Evolutionary conservation across 2,888 invertebrate genomes (phyloP).

Genomic region (Cynaeus angustus): DNA sequence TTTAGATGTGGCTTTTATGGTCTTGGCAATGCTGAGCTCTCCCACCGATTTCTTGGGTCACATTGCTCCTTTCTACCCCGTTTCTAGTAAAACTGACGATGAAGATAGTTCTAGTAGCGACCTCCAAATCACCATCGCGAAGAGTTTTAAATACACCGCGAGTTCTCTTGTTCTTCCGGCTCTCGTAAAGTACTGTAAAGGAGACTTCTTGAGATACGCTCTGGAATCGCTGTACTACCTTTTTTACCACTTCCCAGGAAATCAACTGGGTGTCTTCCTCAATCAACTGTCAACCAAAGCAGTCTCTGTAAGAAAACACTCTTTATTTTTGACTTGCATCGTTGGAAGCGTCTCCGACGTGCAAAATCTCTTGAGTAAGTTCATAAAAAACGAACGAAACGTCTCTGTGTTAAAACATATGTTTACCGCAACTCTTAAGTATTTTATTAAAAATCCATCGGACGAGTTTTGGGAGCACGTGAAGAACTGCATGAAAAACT

Average conservation of each 20-base stretch:
- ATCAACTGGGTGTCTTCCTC: conserved; percentile 24
- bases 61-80: conserved; percentile 1
- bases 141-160: conserved; percentile 39
- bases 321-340: conserved; percentile 44
- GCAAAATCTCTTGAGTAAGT: conserved; percentile 26
- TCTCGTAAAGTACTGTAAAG: conserved; percentile 43
- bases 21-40: conserved; percentile 26
- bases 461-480: conserved; percentile 45
- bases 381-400: conserved; percentile 47
- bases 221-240: conserved; percentile 48
- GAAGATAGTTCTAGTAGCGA: background rate
- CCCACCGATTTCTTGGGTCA: conserved; percentile 31
- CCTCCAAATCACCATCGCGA: background rate
- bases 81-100: conserved; percentile 25
- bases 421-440: conserved; percentile 45
- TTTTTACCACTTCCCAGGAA: conserved; percentile 48
- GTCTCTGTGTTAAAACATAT: conserved; percentile 46
- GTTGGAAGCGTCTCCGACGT: conserved; percentile 29
- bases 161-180: conserved; percentile 35
- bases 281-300: conserved; percentile 37
- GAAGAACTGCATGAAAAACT: conserved; percentile 33
- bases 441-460: conserved; percentile 41
- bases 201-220: conserved; percentile 42
- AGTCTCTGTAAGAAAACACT: conserved; percentile 51
- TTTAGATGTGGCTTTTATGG: background rate